A percentile compares a stretch with the other conserved stretches of the same genome.
Conservation (phyloP, 53 echinoderm and acorn worm genomes). For the Astropecten irregularis region DNA sequence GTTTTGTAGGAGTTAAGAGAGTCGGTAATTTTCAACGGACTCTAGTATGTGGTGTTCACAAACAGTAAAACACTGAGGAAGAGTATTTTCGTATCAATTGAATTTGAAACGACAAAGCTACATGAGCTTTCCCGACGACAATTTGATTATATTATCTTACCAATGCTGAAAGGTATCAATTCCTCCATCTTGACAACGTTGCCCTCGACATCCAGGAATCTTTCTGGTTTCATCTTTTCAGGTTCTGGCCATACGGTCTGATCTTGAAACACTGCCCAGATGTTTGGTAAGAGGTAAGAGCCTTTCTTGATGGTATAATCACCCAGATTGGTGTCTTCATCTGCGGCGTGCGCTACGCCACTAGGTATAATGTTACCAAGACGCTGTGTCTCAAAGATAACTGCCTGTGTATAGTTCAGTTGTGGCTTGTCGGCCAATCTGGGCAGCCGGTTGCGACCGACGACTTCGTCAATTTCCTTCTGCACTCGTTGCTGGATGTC, state of each 20-base stretch:
- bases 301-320: constrained; percentile 32
- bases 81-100: too few relatives aligned
- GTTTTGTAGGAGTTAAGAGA: too few relatives aligned
- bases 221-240: constrained; percentile 50
- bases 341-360: constrained; percentile 34
- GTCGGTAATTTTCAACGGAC: too few relatives aligned
- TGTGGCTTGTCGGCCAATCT: constrained; percentile 40
- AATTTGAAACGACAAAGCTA: too few relatives aligned
- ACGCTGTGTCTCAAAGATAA: constrained; percentile 40
- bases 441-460: constrained; percentile 52
- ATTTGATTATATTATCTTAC: too few relatives aligned
- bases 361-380: constrained; percentile 1
- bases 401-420: constrained; percentile 39
- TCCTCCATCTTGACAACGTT: constrained; percentile 18
- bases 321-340: background rate
- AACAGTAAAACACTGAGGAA: background rate
- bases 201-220: constrained; percentile 52
- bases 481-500: constrained; percentile 51
- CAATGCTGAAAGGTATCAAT: constrained; percentile 53
- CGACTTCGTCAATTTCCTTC: constrained; percentile 34
- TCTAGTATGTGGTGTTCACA: too few relatives aligned
- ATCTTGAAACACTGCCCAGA: constrained; percentile 43
- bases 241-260: constrained; percentile 42
- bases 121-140: too few relatives aligned
- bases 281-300: constrained; percentile 27